Evolutionary conservation across 2,113 vertebrate genomes (phyloP).

Genomic region (Rhinoderma darwinii): DNA sequence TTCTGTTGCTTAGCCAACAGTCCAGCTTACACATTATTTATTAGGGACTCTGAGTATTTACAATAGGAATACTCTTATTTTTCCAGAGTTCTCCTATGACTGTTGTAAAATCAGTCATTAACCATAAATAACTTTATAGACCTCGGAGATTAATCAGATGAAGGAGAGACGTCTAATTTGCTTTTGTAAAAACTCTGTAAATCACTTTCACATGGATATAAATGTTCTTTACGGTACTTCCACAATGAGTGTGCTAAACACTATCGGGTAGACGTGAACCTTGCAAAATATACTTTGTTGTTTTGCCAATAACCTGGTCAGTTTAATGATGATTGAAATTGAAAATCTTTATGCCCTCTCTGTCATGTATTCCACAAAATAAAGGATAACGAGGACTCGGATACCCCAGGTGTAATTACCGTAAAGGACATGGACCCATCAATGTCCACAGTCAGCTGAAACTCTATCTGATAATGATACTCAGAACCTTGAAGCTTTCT

Average conservation of each 20-base stretch:
- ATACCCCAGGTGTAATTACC: neutral
- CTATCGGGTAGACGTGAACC: neutral
- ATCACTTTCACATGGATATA: neutral
- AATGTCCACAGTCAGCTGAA: neutral
- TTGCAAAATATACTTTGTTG: neutral
- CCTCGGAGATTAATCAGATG: neutral
- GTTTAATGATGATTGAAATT: neutral
- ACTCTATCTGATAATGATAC: neutral
- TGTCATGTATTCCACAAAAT: neutral
- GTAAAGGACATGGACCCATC: neutral
- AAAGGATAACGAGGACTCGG: neutral
- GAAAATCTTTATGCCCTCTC: conserved; percentile 7
- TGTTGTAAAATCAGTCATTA: neutral
- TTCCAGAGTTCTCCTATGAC: neutral
- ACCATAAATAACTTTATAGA: neutral
- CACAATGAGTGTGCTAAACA: neutral
- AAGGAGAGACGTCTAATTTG: neutral
- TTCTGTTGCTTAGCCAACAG: neutral
- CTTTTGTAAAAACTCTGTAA: neutral
- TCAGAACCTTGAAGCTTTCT: neutral
- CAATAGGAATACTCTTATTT: neutral
- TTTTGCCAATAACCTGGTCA: neutral
- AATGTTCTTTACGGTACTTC: neutral
- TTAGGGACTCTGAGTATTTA: neutral
- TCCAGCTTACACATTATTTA: neutral